These are phyloP conservation scores for Nephotettix cincticeps DNA, from an alignment of 1,140 invertebrate genomes.

Conservation along the genomic window DNA sequence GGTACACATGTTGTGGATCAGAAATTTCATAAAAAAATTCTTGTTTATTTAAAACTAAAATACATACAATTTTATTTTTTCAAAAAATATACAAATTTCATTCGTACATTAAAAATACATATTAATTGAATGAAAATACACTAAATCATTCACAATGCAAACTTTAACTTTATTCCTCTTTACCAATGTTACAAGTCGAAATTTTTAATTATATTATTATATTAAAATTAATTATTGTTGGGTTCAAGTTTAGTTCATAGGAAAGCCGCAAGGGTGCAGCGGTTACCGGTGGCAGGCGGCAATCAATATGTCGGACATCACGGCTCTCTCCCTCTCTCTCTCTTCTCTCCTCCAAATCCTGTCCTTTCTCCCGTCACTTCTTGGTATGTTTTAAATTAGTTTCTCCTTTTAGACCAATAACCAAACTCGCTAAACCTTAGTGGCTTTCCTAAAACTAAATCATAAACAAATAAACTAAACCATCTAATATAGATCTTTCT, in stretches of 20 bases:
- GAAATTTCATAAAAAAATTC: too few species aligned
- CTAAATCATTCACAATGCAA: too few species aligned
- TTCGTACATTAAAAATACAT: too few species aligned
- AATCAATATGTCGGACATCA: constrained; percentile 32
- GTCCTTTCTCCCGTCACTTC: not conserved
- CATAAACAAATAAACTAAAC: constrained; percentile 5
- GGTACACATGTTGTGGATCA: too few species aligned
- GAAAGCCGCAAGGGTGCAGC: constrained; percentile 31
- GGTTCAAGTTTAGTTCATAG: constrained; percentile 30
- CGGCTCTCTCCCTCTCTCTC: constrained; percentile 24
- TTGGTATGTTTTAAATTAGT: constrained; percentile 8
- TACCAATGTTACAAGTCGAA: too few species aligned
- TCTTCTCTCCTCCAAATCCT: not conserved
- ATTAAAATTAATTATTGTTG: too few species aligned
- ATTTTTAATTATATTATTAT: too few species aligned
- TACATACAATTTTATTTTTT: too few species aligned
- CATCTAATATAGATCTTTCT: not conserved
- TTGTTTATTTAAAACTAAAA: too few species aligned
- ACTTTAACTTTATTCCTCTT: too few species aligned
- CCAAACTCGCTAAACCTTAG: constrained; percentile 19
- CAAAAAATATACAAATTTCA: too few species aligned
- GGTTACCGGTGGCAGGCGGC: constrained; percentile 31
- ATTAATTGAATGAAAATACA: too few species aligned
- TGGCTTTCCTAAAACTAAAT: constrained; percentile 30
- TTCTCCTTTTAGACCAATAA: constrained; percentile 5